A percentile compares a stretch with the other conserved stretches of the same genome.
These are phyloP conservation scores for Hemicentrotus pulcherrimus DNA, from an alignment of 35 echinoderm and acorn worm species.

Conservation along the genomic window DNA sequence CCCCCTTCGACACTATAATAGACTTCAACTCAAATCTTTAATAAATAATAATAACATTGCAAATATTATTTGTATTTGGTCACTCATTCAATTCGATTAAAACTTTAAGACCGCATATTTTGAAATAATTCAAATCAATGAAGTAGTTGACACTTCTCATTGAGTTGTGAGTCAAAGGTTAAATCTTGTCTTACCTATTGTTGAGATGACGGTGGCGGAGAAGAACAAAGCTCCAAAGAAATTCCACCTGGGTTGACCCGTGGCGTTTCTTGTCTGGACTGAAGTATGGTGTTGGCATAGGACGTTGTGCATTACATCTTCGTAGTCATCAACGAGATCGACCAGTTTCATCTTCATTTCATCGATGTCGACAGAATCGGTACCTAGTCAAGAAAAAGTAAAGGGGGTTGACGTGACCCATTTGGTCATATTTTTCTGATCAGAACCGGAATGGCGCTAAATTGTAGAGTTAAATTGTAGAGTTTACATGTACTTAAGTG, in stretches of 20 bases:
- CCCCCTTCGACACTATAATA: no score
- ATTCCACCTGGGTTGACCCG: constrained; percentile 58
- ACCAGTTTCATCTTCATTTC: neutral
- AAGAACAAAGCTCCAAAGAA: constrained; percentile 63
- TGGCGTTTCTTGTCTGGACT: neutral
- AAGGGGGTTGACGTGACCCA: neutral
- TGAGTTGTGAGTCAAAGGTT: neutral
- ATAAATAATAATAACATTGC: no score
- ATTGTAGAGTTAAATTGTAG: no score
- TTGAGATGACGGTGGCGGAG: constrained; percentile 58
- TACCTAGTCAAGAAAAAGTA: neutral
- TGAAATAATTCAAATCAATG: no score
- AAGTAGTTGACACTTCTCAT: no score
- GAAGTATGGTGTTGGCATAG: neutral
- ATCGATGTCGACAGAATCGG: neutral
- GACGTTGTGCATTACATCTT: constrained; percentile 2
- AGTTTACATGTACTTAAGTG: no score
- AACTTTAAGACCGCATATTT: no score
- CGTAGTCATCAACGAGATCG: neutral
- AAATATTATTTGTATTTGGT: no score
- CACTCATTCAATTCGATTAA: no score
- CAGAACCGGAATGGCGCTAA: no score
- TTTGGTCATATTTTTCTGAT: no score
- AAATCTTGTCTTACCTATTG: constrained; percentile 47
- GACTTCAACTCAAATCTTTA: no score